These are phyloP conservation scores for Eufriesea mexicana DNA, from an alignment of 1,140 invertebrate genomes.

Conservation along the genomic window DNA sequence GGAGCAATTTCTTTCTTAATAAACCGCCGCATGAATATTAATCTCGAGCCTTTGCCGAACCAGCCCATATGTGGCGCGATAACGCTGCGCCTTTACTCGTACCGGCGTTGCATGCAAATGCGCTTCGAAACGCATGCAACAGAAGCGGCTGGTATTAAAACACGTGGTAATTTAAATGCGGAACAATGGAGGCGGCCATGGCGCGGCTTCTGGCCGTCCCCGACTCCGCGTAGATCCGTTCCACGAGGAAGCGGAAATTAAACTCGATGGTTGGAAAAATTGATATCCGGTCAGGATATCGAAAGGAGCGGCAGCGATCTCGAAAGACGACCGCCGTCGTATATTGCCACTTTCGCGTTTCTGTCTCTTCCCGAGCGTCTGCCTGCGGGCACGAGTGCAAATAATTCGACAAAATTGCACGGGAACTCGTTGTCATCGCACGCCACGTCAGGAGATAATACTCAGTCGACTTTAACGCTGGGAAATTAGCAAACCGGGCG, in stretches of 20 bases:
- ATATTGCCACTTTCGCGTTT: no score
- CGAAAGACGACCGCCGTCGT: neutral
- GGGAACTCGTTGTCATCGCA: no score
- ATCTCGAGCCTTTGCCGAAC: neutral
- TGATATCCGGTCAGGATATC: neutral
- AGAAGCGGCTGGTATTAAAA: neutral
- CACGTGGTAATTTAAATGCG: neutral
- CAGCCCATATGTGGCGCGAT: neutral
- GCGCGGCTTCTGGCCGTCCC: neutral
- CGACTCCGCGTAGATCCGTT: neutral
- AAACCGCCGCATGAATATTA: slow-evolving; percentile 32
- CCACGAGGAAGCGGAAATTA: neutral
- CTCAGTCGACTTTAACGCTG: neutral
- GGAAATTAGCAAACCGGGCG: no score
- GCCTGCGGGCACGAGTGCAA: no score
- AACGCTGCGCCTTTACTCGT: neutral
- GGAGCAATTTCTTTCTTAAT: slow-evolving; percentile 20
- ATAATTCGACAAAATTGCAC: no score
- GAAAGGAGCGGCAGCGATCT: neutral
- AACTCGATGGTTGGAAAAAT: neutral
- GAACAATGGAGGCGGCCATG: no score
- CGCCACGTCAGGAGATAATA: neutral
- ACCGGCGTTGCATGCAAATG: neutral
- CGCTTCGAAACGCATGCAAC: neutral
- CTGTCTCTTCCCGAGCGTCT: no score